A percentile compares a stretch with the other conserved stretches of the same genome.
These are phyloP conservation scores for Coregonus sp. DNA, from an alignment of 2,797 vertebrate species.

Conservation along the genomic window DNA sequence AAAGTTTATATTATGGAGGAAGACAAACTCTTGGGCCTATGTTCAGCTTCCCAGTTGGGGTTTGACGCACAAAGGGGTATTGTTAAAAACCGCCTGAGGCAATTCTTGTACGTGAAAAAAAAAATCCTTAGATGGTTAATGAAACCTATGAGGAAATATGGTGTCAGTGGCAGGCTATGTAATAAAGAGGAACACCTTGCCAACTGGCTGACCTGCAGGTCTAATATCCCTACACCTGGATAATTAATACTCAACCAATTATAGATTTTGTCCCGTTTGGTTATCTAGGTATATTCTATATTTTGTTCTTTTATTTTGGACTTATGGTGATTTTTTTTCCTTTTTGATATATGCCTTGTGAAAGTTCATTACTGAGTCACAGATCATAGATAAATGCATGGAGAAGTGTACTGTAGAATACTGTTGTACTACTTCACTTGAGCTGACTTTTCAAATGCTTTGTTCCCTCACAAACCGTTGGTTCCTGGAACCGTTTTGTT, in stretches of 20 bases:
- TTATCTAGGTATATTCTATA: slow-evolving; percentile 38
- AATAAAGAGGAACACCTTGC: not conserved
- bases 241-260: slow-evolving; percentile 9
- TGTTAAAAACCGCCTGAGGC: slow-evolving; percentile 20
- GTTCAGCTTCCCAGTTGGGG: slow-evolving; percentile 19
- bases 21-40: slow-evolving; percentile 3
- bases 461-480: slow-evolving; percentile 3
- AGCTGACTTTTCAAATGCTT: not conserved
- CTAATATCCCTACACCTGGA: slow-evolving; percentile 3
- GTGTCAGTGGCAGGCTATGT: slow-evolving; percentile 5
- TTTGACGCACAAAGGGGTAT: slow-evolving; percentile 33
- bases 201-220: slow-evolving; percentile 18
- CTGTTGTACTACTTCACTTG: slow-evolving; percentile 1
- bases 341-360: slow-evolving; percentile 12
- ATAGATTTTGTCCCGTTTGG: slow-evolving; percentile 13
- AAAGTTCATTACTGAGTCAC: slow-evolving; percentile 22
- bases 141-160: slow-evolving; percentile 4
- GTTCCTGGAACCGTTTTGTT: too few relatives aligned
- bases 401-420: slow-evolving; percentile 13
- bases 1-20: slow-evolving; percentile 8
- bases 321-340: slow-evolving; percentile 17
- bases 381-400: slow-evolving; percentile 35
- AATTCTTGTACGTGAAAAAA: not conserved
- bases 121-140: slow-evolving; percentile 5
- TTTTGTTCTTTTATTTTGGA: slow-evolving; percentile 28